These are phyloP conservation scores for Pangasius macronema DNA, from an alignment of 2,797 vertebrate genomes.

Conservation along the genomic window DNA sequence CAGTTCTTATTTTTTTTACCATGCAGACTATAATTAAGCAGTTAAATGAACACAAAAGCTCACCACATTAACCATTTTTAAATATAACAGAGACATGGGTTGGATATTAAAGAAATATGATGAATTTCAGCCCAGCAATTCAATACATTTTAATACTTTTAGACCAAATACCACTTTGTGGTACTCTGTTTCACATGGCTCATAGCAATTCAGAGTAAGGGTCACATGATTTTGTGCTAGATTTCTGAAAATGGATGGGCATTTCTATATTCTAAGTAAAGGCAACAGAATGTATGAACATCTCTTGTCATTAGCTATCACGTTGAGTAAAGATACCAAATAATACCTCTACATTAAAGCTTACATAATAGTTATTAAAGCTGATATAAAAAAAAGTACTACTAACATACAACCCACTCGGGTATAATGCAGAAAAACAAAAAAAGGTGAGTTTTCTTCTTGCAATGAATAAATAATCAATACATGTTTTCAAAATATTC, in stretches of 20 bases:
- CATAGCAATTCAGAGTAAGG: constrained; percentile 3
- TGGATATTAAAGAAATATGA: constrained; percentile 11
- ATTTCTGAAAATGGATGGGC: constrained; percentile 6
- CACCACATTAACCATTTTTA: constrained; percentile 41
- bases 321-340: not conserved
- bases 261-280: constrained; percentile 6
- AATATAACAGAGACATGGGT: constrained; percentile 38
- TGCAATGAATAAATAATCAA: not conserved
- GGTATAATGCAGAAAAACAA: constrained; percentile 1
- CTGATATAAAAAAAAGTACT: constrained; percentile 7
- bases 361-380: constrained; percentile 19
- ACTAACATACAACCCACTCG: constrained; percentile 12
- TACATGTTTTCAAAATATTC: not conserved
- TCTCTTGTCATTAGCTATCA: constrained; percentile 21
- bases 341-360: constrained; percentile 17
- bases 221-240: constrained; percentile 4
- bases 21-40: constrained; percentile 47
- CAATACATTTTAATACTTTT: constrained; percentile 15
- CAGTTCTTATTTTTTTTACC: constrained; percentile 40
- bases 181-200: constrained; percentile 27
- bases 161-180: constrained; percentile 18
- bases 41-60: constrained; percentile 47
- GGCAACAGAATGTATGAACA: constrained; percentile 17
- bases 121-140: constrained; percentile 12
- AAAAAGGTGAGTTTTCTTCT: constrained; percentile 17